These are phyloP conservation scores for Pseudochromis fuscus DNA, from an alignment of 2,797 vertebrate genomes.

Conservation along the genomic window DNA sequence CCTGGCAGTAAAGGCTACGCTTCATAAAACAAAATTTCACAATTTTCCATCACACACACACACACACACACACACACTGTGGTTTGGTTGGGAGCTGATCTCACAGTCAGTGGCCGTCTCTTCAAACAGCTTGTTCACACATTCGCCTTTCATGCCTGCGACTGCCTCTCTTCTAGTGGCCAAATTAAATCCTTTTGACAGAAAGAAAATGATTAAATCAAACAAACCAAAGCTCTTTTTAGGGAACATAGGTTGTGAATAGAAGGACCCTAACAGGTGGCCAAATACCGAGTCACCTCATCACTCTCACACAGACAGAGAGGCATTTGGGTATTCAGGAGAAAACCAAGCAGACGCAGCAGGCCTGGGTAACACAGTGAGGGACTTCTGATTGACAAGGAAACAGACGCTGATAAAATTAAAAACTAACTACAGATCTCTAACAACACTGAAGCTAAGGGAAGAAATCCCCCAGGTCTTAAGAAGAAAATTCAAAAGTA, in stretches of 20 bases:
- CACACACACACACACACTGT: not conserved
- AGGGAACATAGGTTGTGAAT: not conserved
- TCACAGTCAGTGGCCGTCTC: not conserved
- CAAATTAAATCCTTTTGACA: constrained; percentile 4
- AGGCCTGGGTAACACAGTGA: constrained; percentile 32
- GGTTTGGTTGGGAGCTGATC: not conserved
- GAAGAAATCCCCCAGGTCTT: too few relatives aligned
- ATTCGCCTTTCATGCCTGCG: constrained; percentile 22
- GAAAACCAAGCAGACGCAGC: constrained; percentile 17
- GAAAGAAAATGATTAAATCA: not conserved
- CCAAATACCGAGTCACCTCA: constrained; percentile 18
- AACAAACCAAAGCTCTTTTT: constrained; percentile 10
- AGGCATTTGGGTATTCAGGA: constrained; percentile 16
- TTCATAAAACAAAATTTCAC: constrained; percentile 2
- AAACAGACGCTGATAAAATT: not conserved
- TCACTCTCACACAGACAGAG: constrained; percentile 2
- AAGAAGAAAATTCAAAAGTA: too few relatives aligned
- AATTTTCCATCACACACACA: constrained; percentile 14
- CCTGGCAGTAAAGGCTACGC: constrained; percentile 6
- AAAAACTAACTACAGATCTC: constrained; percentile 43
- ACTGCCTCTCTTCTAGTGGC: not conserved
- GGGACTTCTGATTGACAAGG: constrained; percentile 20
- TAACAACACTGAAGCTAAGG: not conserved
- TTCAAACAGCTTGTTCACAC: constrained; percentile 15
- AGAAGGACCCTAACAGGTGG: constrained; percentile 6